Conservation (phyloP, 2,797 vertebrate genomes). For the Aldrovandia affinis region DNA sequence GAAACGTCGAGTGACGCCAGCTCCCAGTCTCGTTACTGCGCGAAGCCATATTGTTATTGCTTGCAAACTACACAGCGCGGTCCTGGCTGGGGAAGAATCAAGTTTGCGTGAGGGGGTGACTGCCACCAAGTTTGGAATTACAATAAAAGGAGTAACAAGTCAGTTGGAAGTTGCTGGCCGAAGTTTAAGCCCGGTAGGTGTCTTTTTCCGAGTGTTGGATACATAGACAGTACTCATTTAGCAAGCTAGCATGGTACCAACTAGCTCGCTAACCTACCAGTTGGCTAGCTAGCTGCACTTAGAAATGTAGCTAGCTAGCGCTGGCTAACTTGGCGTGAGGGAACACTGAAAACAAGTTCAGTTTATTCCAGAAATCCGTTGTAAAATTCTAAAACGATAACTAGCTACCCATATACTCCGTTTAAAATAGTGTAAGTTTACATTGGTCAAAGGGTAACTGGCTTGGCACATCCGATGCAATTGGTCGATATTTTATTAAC, state of each 20-base stretch:
- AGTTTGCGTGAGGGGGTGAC: conserved; percentile 29
- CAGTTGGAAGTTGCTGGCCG: conserved; percentile 40
- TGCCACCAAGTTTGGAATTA: conserved; percentile 45
- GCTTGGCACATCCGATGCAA: background rate
- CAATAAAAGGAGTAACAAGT: conserved; percentile 25
- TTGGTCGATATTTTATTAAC: background rate
- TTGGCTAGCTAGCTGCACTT: background rate
- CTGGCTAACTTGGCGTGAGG: background rate
- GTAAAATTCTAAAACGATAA: background rate
- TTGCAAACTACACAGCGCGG: conserved; percentile 50
- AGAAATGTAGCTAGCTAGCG: conserved; percentile 4
- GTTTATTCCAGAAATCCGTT: background rate
- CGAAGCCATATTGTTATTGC: conserved; percentile 73
- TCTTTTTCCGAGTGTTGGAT: conserved; percentile 30
- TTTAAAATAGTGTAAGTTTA: background rate
- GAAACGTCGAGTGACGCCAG: conserved; percentile 27
- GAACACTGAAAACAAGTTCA: background rate
- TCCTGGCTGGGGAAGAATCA: conserved; percentile 45
- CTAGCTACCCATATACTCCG: background rate
- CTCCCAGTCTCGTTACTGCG: conserved; percentile 19
- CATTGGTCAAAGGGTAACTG: background rate
- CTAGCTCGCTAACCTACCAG: conserved; percentile 2
- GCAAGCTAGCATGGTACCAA: background rate
- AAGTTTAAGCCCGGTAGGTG: conserved; percentile 53
- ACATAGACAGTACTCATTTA: background rate